Evolutionary conservation across 1,140 invertebrate species (phyloP), one percentile per base, ranked within the genome.

Genomic region (Dendrolimus punctatus): DNA sequence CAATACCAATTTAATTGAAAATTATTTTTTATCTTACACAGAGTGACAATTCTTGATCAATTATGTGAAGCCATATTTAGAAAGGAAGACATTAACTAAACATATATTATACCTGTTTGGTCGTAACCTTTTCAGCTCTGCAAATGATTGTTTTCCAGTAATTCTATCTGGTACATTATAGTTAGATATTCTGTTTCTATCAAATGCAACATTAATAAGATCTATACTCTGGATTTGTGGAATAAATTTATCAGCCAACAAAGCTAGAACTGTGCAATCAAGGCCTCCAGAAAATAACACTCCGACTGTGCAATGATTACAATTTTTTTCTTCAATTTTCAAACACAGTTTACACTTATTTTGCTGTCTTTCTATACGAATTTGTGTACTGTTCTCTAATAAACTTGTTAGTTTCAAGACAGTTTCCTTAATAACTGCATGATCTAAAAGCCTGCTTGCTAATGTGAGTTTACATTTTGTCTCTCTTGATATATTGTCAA

Each of bases 141-240:
- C 65, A 42, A 93, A 90, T 10, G 95, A 95, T 68, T 91, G 75
- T 58, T 88, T 84, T 4, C 95, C 95, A 39, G 96, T 95, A 64
- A 91, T 73, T 73, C 96, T 88, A 78, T 98, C 96, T 39, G 96
- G 96, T 6, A 95, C 93, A 66, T 94, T 80, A 83, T 88, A 93
- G 64, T 86, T 69, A 37, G 64, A 61, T 42, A 73, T 64, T 62
- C 76, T 76, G 63, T 66, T 69, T 61, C 88, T 90, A 80, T 94
- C 91, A 89, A 99, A 99, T n/a, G 97, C 95, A 39, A 99, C 96
- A 91, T 99, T 99, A 10, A 99, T 90, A n/a, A 99, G 89, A 87
- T 99, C 97, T 67, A 99, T 96, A 40, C 92, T 89, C 73, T 95
- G 92, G 42, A 89, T 68, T 58, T 67, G 59, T 4, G 91, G 87